phyloP scores from a whole-genome alignment of 2,888 invertebrate genomes.

The Corbicula japonica region DNA sequence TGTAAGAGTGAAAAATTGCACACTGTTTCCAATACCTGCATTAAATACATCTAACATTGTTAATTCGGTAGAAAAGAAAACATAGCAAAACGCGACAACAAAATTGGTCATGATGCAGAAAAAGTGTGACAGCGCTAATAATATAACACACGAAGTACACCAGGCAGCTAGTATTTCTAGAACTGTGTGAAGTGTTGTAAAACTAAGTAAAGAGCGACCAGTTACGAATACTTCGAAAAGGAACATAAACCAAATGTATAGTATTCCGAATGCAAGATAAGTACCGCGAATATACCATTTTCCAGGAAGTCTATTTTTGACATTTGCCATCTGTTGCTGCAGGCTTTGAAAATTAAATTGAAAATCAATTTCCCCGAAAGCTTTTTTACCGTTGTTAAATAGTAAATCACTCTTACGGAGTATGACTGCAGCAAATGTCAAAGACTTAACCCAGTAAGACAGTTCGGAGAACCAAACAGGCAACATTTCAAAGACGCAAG shows the following conservation, averaged over 20 bases:
- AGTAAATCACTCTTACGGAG: not conserved
- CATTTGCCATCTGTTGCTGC: not conserved
- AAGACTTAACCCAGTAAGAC: slow-evolving; percentile 15
- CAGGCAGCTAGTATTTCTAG: not conserved
- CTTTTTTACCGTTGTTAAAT: not conserved
- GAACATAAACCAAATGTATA: not conserved
- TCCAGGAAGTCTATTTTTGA: slow-evolving; percentile 9
- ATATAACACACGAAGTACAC: slow-evolving; percentile 7
- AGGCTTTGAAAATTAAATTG: not conserved
- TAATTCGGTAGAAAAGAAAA: slow-evolving; percentile 13
- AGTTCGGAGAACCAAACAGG: slow-evolving; percentile 15
- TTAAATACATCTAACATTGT: slow-evolving; percentile 3
- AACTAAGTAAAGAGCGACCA: not conserved
- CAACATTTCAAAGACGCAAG: not conserved
- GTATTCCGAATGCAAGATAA: not conserved
- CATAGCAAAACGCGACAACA: not conserved
- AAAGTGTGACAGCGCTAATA: not conserved
- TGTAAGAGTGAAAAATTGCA: not conserved
- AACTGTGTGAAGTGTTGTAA: not conserved
- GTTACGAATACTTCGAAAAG: not conserved
- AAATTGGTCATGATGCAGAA: slow-evolving; percentile 1
- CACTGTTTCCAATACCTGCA: slow-evolving; percentile 1
- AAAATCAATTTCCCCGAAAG: too few relatives aligned
- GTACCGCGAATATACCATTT: slow-evolving; percentile 22
- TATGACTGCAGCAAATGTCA: not conserved